phyloP scores from a whole-genome alignment of 2,797 vertebrate genomes.

The Sphaeramia orbicularis region DNA sequence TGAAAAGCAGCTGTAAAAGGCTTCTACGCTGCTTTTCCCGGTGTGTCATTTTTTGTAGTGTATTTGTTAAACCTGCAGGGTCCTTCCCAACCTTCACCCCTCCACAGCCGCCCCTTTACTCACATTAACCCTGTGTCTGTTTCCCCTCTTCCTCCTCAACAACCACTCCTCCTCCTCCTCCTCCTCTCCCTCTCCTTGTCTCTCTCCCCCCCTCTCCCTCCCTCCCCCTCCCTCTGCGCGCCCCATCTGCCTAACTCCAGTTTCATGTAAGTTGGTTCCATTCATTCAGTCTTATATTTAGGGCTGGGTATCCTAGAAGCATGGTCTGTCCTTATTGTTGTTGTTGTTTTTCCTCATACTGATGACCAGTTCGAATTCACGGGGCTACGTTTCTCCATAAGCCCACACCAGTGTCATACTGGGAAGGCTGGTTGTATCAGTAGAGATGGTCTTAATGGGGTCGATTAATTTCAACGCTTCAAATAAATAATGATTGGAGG shows the following conservation, averaged over 20 bases:
- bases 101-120: constrained; percentile 66
- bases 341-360: not conserved
- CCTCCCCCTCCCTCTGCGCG: constrained; percentile 88
- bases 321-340: constrained; percentile 4
- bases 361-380: not conserved
- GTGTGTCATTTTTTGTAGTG: constrained; percentile 60
- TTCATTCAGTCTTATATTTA: constrained; percentile 83
- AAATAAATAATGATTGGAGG: not conserved
- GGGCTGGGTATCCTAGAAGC: constrained; percentile 62
- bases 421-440: not conserved
- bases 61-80: constrained; percentile 44
- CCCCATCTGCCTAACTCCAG: constrained; percentile 96
- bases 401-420: not conserved
- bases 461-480: not conserved
- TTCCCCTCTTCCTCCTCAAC: constrained; percentile 62
- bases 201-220: constrained; percentile 83
- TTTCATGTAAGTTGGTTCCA: constrained; percentile 98
- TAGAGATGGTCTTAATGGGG: not conserved
- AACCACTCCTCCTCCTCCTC: constrained; percentile 61
- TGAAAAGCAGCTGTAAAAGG: not conserved
- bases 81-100: constrained; percentile 44
- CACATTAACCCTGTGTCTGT: constrained; percentile 83
- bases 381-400: not conserved
- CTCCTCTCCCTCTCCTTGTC: constrained; percentile 75
- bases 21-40: constrained; percentile 46